Base-by-base conservation (phyloP, 53 echinoderm and acorn worm genomes). In the Luidia sarsii region DNA sequence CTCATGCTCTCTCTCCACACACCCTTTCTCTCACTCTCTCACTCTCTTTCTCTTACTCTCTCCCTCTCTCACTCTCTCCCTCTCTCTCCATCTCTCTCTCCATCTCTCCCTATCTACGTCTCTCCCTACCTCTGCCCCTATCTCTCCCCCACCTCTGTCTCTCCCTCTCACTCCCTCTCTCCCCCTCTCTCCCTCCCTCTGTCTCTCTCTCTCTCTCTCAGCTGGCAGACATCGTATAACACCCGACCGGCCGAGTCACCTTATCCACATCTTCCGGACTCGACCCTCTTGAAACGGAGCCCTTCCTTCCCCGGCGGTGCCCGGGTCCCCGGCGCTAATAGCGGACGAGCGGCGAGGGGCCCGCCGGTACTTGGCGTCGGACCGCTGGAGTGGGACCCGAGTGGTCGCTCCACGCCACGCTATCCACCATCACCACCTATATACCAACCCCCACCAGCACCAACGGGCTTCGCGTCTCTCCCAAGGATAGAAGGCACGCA, bases 231-330 rank as follows among this genome's bases (percentile, higher is more conserved):
- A 54, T 72, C 55, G 55, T 34, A 55, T 54, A 56, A 72, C 72
- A 37, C 55, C 72, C 38, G 35, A 30, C 63, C 63, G 72, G 28
- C 63, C 63, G 72, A 72, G 72, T 72, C 72, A 72, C 72, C 72
- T 33, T 72, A 72, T 72, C 72, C 72, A 31, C 72, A 21, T 54
- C 54, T 72, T 72, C 72, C 72, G 72, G 55, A 72, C 72, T 72
- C 54, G 72, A 50, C 34, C 22, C 72, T 55, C 72, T 72, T 72
- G 72, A 72, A 72, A 72, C 72, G 38, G 72, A 72, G 72, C 38
- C 37, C 72, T 72, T 72, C 72, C 72, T 72, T 38, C 37, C 55
- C 72, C 72, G 55, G 23, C 54, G 72, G 72, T 72, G 34, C 28
- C 33, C 54, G 22, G 55, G 6, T 22, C 23, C 55, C 55, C 22